Conservation (phyloP, 2,113 vertebrate genomes). For the Crotalus viridis region DNA sequence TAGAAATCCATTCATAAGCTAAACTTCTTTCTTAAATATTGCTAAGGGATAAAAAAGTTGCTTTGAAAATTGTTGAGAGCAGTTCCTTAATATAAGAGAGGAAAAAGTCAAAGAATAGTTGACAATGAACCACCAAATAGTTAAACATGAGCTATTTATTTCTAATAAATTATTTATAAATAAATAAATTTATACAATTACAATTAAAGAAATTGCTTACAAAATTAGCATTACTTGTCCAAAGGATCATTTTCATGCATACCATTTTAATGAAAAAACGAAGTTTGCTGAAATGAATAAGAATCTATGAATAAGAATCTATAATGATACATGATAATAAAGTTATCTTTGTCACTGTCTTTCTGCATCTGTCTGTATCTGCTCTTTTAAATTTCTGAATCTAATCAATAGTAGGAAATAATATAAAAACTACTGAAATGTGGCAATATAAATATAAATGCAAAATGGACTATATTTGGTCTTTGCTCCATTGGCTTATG, state of each 20-base stretch:
- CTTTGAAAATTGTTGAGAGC: background rate
- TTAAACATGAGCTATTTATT: background rate
- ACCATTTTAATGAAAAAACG: background rate
- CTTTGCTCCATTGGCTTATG: background rate
- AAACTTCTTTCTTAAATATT: background rate
- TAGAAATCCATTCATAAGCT: background rate
- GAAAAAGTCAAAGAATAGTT: background rate
- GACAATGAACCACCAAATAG: background rate
- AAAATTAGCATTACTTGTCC: background rate
- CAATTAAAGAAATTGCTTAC: background rate
- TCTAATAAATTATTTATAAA: background rate
- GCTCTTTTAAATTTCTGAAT: background rate
- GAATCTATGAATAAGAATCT: background rate
- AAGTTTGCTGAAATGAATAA: background rate
- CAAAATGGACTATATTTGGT: background rate
- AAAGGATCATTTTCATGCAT: background rate
- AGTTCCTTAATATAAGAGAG: background rate
- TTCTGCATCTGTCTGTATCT: background rate
- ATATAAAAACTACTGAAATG: background rate
- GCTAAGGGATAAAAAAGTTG: background rate
- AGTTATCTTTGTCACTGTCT: slow-evolving; percentile 23
- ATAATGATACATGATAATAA: slow-evolving; percentile 26
- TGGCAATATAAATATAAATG: background rate
- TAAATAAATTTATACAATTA: background rate
- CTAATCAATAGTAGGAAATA: background rate